These are phyloP conservation scores for Acanthacorydalis orientalis DNA, from an alignment of 2,888 invertebrate species.

Conservation along the genomic window DNA sequence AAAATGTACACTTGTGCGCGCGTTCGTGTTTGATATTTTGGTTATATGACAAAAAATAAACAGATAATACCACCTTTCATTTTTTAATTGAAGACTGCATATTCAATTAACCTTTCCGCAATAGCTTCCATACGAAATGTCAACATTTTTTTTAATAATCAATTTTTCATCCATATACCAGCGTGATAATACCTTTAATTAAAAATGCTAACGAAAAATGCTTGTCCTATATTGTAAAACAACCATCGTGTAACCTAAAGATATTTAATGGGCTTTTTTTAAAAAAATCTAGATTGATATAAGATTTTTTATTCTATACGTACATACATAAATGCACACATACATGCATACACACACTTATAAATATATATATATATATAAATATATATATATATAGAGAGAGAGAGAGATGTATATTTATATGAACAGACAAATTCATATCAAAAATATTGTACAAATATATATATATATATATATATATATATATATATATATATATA, in stretches of 20 bases:
- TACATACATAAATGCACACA: neutral
- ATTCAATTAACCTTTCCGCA: no score
- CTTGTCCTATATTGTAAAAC: no score
- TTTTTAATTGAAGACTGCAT: no score
- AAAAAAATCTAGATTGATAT: neutral
- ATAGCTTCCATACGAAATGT: no score
- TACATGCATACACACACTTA: neutral
- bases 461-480: conserved; percentile 5
- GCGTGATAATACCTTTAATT: no score
- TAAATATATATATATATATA: conserved; percentile 5
- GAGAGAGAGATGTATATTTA: no score
- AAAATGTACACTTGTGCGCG: neutral
- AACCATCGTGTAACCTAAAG: neutral
- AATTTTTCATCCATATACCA: no score
- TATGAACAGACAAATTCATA: conserved; percentile 3
- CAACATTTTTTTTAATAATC: no score
- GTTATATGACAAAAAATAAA: neutral
- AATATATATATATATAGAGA: no score
- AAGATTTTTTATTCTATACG: no score
- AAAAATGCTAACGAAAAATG: no score
- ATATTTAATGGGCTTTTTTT: neutral
- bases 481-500: conserved; percentile 4
- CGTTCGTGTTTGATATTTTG: neutral
- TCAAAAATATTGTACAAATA: conserved; percentile 1
- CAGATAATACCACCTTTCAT: no score